phyloP scores from a whole-genome alignment of 2,888 invertebrate genomes.

The Eupithecia abbreviata region DNA sequence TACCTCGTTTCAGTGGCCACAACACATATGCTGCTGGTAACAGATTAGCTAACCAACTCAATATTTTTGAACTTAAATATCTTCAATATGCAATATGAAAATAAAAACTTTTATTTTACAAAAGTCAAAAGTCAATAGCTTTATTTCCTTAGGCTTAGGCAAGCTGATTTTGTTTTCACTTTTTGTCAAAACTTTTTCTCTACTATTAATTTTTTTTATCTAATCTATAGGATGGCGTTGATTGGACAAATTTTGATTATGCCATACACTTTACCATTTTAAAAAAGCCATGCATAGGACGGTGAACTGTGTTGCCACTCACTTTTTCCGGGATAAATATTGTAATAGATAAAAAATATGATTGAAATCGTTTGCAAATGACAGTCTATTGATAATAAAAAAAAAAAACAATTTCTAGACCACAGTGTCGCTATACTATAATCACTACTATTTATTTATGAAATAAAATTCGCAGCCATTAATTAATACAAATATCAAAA shows the following conservation, averaged over 20 bases:
- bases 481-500: no score
- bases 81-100: background rate
- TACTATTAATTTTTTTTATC: no score
- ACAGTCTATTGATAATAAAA: no score
- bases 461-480: no score
- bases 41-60: conserved; percentile 22
- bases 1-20: conserved; percentile 44
- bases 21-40: conserved; percentile 19
- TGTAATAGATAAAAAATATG: background rate
- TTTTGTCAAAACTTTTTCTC: no score
- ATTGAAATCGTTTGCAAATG: background rate
- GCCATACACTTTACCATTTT: background rate
- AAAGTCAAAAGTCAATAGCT: no score
- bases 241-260: background rate
- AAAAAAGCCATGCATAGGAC: background rate
- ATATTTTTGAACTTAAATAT: background rate
- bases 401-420: no score
- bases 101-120: background rate
- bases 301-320: background rate
- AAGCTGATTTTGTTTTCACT: no score
- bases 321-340: background rate
- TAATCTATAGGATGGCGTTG: background rate
- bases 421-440: no score
- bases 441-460: no score
- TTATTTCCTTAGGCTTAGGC: no score